Evolutionary conservation across 2,113 vertebrate species (phyloP).

Genomic region (Oceanites oceanicus): DNA sequence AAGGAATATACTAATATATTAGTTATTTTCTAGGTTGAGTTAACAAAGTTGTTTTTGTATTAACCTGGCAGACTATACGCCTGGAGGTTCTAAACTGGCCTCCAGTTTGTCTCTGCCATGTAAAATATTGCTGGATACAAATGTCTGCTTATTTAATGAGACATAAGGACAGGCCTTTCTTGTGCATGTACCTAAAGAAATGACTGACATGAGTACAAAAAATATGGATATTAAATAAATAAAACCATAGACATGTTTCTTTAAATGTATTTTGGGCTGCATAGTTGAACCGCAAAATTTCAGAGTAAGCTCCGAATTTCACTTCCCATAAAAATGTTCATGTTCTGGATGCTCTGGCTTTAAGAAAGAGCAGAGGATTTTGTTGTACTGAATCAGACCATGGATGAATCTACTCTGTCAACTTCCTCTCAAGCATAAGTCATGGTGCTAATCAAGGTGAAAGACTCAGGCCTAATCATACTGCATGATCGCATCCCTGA

Average conservation of each 20-base stretch:
- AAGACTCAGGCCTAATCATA: background rate
- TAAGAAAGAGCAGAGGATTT: background rate
- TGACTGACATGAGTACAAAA: background rate
- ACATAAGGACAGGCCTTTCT: background rate
- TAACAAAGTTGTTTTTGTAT: background rate
- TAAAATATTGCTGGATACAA: background rate
- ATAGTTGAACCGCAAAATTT: background rate
- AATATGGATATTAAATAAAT: background rate
- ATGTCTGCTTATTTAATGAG: background rate
- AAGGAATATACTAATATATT: background rate
- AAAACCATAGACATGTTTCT: background rate
- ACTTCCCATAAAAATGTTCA: background rate
- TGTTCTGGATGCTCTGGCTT: background rate
- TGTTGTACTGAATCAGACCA: background rate
- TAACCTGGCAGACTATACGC: background rate
- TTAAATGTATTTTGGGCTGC: background rate
- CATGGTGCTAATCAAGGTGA: background rate
- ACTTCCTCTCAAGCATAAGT: background rate
- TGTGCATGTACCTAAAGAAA: background rate
- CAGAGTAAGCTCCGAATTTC: background rate
- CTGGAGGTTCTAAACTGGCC: background rate
- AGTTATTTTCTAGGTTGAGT: background rate
- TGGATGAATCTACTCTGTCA: no score
- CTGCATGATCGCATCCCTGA: background rate
- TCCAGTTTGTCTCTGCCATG: background rate